Evolutionary conservation across 2,888 invertebrate species (phyloP).

Genomic region (Hydraecia micacea): DNA sequence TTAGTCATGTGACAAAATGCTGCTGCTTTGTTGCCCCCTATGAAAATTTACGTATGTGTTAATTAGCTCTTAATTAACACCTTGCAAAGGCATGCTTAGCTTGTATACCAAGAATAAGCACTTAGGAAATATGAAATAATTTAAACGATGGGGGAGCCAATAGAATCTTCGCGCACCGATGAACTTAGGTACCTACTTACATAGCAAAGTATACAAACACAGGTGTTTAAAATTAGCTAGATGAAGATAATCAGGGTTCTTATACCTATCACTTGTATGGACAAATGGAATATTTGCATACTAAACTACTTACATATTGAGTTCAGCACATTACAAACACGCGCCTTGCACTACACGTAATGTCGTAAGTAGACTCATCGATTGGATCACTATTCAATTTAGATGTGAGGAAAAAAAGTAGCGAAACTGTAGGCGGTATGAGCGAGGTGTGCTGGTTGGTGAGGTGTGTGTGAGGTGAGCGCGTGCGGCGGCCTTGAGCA

Average conservation of each 20-base stretch:
- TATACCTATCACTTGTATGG: constrained; percentile 23
- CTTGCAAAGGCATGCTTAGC: background rate
- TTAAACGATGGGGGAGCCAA: constrained; percentile 17
- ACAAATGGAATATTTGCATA: constrained; percentile 42
- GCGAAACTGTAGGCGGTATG: constrained; percentile 69
- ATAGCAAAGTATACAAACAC: constrained; percentile 36
- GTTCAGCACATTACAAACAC: constrained; percentile 37
- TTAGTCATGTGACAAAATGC: constrained; percentile 1
- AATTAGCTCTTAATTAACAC: constrained; percentile 36
- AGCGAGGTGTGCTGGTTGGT: constrained; percentile 65
- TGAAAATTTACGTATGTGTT: constrained; percentile 19
- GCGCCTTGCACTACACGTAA: constrained; percentile 52
- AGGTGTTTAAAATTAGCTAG: constrained; percentile 46
- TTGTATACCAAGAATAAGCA: background rate
- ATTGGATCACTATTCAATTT: constrained; percentile 79
- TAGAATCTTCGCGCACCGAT: constrained; percentile 29
- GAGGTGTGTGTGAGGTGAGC: constrained; percentile 62
- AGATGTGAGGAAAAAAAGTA: constrained; percentile 73
- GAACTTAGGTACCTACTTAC: constrained; percentile 42
- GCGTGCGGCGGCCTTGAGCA: constrained; percentile 74
- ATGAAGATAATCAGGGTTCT: constrained; percentile 27
- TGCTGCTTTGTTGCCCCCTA: constrained; percentile 2
- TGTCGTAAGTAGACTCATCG: constrained; percentile 66
- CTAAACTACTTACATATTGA: constrained; percentile 40
- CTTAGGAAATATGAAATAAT: constrained; percentile 16